Percentiles rank a stretch among this genome's conserved stretches.
Evolutionary conservation across 2,888 invertebrate genomes (phyloP).

Genomic region (Strigamia crassipes): DNA sequence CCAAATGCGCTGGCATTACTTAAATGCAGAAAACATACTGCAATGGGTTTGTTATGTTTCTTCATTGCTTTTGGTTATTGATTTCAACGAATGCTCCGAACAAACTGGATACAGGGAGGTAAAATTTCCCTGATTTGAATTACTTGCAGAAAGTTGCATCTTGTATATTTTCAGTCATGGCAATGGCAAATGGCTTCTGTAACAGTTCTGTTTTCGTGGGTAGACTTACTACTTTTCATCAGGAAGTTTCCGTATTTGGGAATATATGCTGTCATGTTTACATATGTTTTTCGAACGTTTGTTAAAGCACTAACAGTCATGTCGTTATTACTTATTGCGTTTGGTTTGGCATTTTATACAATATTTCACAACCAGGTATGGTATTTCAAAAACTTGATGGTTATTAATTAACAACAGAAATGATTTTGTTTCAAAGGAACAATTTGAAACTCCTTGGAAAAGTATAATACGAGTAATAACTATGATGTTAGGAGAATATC

Average conservation of each 20-base stretch:
- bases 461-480: constrained; percentile 57
- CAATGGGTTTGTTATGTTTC: constrained; percentile 62
- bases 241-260: constrained; percentile 58
- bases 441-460: constrained; percentile 54
- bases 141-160: background rate
- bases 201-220: constrained; percentile 61
- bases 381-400: background rate
- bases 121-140: constrained; percentile 40
- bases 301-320: constrained; percentile 58
- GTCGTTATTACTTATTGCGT: constrained; percentile 57
- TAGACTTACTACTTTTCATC: constrained; percentile 58
- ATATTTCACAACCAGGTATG: constrained; percentile 54
- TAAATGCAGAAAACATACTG: constrained; percentile 61
- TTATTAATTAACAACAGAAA: background rate
- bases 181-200: constrained; percentile 63
- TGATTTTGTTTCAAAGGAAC: constrained; percentile 51
- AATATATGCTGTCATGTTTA: constrained; percentile 60
- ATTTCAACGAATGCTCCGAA: constrained; percentile 59
- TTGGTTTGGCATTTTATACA: constrained; percentile 55
- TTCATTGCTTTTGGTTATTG: constrained; percentile 60
- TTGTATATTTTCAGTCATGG: constrained; percentile 57
- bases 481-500: constrained; percentile 60
- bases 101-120: constrained; percentile 59
- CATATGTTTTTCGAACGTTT: constrained; percentile 58
- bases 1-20: constrained; percentile 59